Percentiles rank a stretch among this genome's conserved stretches.
Conservation (phyloP, 1,140 invertebrate genomes). For the Pseudomyrmex gracilis region DNA sequence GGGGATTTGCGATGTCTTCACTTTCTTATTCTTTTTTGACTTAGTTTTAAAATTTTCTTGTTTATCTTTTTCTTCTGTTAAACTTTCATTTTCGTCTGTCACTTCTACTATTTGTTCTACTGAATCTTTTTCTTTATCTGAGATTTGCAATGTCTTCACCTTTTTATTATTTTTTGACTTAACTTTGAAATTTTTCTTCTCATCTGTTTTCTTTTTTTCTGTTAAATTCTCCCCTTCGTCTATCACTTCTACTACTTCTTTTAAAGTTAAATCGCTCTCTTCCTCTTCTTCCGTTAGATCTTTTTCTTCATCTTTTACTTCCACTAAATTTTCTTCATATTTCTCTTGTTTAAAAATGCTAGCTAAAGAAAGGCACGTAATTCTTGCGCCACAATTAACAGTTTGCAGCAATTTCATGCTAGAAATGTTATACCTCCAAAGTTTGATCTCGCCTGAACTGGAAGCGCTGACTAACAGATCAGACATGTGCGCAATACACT, state of each 20-base stretch:
- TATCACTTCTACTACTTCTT: constrained; percentile 9
- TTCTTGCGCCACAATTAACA: constrained; percentile 80
- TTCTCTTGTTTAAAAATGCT: constrained; percentile 51
- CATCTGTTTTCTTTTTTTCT: constrained; percentile 33
- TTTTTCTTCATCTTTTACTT: constrained; percentile 42
- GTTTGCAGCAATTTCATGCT: constrained; percentile 81
- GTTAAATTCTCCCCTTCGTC: constrained; percentile 13
- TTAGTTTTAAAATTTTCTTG: constrained; percentile 42
- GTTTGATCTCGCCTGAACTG: constrained; percentile 92
- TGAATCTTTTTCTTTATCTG: constrained; percentile 32
- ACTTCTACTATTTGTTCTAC: no score
- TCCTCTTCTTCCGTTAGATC: constrained; percentile 32
- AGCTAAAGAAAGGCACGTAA: constrained; percentile 81
- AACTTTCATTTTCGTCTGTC: no score
- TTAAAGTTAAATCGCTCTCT: constrained; percentile 1
- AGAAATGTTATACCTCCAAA: constrained; percentile 88
- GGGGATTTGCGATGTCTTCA: neutral
- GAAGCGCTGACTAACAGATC: constrained; percentile 88
- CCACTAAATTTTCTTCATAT: constrained; percentile 45
- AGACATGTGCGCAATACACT: constrained; percentile 87
- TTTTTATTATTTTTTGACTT: constrained; percentile 73
- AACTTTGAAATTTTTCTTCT: constrained; percentile 41
- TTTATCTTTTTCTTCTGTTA: constrained; percentile 17
- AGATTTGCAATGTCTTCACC: constrained; percentile 60
- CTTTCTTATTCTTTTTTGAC: constrained; percentile 64